phyloP scores from a whole-genome alignment of 2,888 invertebrate genomes.

The Volucella bombylans region DNA sequence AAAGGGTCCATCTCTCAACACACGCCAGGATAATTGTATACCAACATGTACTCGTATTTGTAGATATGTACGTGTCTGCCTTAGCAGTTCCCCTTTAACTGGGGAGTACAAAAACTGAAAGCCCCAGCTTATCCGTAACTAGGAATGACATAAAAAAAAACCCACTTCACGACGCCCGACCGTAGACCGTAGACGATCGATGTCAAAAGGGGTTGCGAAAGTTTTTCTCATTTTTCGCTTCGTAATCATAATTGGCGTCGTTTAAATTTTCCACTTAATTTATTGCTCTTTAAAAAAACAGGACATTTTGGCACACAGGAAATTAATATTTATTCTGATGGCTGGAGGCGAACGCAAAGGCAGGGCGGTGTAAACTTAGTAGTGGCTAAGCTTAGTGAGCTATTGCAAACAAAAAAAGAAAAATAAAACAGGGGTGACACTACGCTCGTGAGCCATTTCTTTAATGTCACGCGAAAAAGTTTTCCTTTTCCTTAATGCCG shows the following conservation, averaged over 20 bases:
- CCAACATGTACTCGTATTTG: too few species aligned
- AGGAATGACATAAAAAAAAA: not conserved
- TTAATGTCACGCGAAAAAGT: slow-evolving; percentile 67
- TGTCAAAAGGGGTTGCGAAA: slow-evolving; percentile 44
- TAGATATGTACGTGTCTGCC: too few species aligned
- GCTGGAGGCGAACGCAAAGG: slow-evolving; percentile 39
- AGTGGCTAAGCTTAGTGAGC: not conserved
- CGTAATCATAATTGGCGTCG: slow-evolving; percentile 71
- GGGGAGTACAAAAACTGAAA: not conserved
- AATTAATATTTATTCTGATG: slow-evolving; percentile 69
- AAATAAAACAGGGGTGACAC: not conserved
- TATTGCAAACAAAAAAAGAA: not conserved
- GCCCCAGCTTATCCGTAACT: not conserved
- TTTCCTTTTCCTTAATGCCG: slow-evolving; percentile 48
- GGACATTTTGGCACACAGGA: slow-evolving; percentile 69
- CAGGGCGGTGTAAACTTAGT: not conserved
- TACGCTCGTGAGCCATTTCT: slow-evolving; percentile 58
- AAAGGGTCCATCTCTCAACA: slow-evolving; percentile 9
- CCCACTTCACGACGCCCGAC: slow-evolving; percentile 11
- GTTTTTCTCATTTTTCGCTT: slow-evolving; percentile 48
- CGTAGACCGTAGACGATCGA: not conserved
- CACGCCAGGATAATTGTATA: slow-evolving; percentile 18
- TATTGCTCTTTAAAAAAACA: slow-evolving; percentile 69
- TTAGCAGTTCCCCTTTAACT: slow-evolving; percentile 40
- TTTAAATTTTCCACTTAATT: slow-evolving; percentile 74